Base-by-base conservation (phyloP, 1,140 invertebrate species). In the Mesaphorura yosii region DNA sequence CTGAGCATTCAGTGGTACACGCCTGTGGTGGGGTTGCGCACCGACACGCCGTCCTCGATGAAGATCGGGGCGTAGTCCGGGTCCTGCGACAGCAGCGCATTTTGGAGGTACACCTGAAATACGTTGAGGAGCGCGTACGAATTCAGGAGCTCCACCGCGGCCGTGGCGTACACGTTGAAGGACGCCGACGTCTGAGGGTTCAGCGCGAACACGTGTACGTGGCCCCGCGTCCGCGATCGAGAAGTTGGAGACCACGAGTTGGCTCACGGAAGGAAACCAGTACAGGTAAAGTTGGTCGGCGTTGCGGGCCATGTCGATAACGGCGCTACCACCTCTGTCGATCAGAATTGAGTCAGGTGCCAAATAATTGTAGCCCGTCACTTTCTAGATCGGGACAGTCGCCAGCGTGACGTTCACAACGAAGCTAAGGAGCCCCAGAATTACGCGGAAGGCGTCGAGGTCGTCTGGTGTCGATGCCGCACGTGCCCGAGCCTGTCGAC, bases 301-400 rank as follows among this genome's bases (percentile, higher is more conserved):
- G 4, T 20, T 29, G 6, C 37, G 14, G 25, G 37, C 27, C 27
- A 44, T 17, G 19, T 42, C 41, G n/a, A 52, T 44, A n/a, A 26
- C 3, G 1, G n/a, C 10, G 25, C 39, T 29, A n/a, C n/a, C n/a
- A n/a, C n/a, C n/a, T n/a, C n/a, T n/a, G 41, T 20, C 17, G 20
- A 52, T 31, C 29, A 52, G 44, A 6, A 46, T 23, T 10, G 7
- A 6, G 44, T 46, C 44, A 46, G 23, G 25, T 4, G 29, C 44
- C 29, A 22, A 14, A 19, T 46, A 46, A 46, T 46, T 46, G 44
- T 46, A 27, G 10, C 44, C 44, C 6, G 15, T 6, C 6, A 46
- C 44, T 46, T 56, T 56, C 25, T 51, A 56, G 10, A 45, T n/a
- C 19, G 54, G 54, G 12, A 26, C 48, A 20, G 48, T 51, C 41